A percentile compares a stretch with the other conserved stretches of the same genome.
Conservation (phyloP, 1,140 invertebrate genomes). For the Lutraria rhynchaena region DNA sequence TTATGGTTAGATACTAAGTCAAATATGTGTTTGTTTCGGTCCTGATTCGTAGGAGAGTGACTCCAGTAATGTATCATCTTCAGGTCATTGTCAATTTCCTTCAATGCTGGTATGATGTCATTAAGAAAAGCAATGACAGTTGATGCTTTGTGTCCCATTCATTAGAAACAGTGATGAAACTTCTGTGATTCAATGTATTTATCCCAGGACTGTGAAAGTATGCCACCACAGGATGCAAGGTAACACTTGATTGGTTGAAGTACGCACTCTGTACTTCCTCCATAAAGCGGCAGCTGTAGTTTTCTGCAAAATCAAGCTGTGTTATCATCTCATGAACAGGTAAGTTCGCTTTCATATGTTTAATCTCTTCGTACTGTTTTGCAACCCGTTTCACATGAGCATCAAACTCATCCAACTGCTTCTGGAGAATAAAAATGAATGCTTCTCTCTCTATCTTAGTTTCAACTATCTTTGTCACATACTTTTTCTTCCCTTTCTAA, state of each 20-base stretch:
- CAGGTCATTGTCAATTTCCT: slow-evolving; percentile 8
- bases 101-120: slow-evolving; percentile 17
- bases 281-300: slow-evolving; percentile 26
- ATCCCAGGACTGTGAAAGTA: slow-evolving; percentile 25
- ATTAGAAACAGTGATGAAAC: slow-evolving; percentile 45
- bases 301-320: slow-evolving; percentile 61
- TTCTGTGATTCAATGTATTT: slow-evolving; percentile 29
- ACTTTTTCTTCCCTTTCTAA: slow-evolving; percentile 24
- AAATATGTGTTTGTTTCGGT: slow-evolving; percentile 52
- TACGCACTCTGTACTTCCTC: slow-evolving; percentile 58
- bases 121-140: slow-evolving; percentile 45
- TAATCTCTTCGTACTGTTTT: slow-evolving; percentile 18
- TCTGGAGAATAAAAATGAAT: too few relatives aligned
- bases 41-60: slow-evolving; percentile 39
- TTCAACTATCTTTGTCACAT: slow-evolving; percentile 27
- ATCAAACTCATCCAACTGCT: too few relatives aligned
- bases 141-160: slow-evolving; percentile 27
- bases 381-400: slow-evolving; percentile 23
- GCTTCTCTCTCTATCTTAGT: not conserved
- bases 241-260: slow-evolving; percentile 46
- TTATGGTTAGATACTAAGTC: slow-evolving; percentile 39
- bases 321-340: slow-evolving; percentile 32
- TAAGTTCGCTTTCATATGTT: slow-evolving; percentile 40
- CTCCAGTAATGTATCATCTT: slow-evolving; percentile 50
- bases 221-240: slow-evolving; percentile 47